Conservation (phyloP, 2,113 vertebrate genomes). For the Peromyscus maniculatus region DNA sequence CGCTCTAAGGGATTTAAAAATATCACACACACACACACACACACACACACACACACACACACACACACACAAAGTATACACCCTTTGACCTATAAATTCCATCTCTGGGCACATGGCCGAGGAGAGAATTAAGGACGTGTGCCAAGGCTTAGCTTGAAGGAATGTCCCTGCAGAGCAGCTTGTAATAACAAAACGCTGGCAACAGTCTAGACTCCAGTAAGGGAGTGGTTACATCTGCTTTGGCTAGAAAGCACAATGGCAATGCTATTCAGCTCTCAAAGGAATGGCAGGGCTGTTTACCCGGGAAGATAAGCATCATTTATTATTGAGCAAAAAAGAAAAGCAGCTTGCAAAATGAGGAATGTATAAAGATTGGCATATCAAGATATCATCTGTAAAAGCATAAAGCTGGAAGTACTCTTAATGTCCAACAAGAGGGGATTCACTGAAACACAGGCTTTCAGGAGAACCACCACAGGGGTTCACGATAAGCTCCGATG, state of each 20-base stretch:
- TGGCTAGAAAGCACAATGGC: not conserved
- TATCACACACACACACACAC: not conserved
- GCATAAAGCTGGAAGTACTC: not conserved
- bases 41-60: not conserved
- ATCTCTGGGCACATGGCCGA: slow-evolving; percentile 12
- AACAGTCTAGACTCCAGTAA: slow-evolving; percentile 9
- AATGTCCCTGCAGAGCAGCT: slow-evolving; percentile 22
- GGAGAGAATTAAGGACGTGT: slow-evolving; percentile 11
- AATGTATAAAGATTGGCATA: not conserved
- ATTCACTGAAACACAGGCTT: not conserved
- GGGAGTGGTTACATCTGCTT: slow-evolving; percentile 29
- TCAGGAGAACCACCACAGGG: not conserved
- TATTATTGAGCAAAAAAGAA: slow-evolving; percentile 25
- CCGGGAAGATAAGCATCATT: not conserved
- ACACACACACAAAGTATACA: not conserved
- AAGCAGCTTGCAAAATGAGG: slow-evolving; percentile 19
- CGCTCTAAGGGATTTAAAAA: not conserved
- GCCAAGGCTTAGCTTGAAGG: slow-evolving; percentile 41
- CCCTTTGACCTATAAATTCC: slow-evolving; percentile 28
- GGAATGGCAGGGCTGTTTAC: not conserved
- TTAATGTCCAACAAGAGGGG: not conserved
- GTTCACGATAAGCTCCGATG: not conserved
- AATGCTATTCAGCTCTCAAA: not conserved
- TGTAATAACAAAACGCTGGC: slow-evolving; percentile 5
- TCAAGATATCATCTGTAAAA: not conserved